Evolutionary conservation across 35 echinoderm and acorn worm species (phyloP).

Genomic region (Ptychodera flava): DNA sequence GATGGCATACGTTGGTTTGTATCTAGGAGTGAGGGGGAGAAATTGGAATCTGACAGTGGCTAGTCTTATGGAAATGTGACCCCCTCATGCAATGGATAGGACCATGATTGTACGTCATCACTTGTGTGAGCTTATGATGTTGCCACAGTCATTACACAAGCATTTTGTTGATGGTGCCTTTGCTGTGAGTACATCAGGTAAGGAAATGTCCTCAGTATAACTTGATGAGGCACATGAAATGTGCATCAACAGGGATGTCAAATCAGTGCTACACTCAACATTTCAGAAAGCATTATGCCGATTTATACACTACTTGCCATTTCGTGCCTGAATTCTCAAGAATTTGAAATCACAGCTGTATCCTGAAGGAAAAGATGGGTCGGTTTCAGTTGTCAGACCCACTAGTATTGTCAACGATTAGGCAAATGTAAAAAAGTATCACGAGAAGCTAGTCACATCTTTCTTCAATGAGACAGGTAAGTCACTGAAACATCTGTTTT

Average conservation of each 20-base stretch:
- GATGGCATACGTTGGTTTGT: conserved; percentile 40
- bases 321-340: conserved; percentile 2
- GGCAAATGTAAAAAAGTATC: not conserved
- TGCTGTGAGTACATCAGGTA: conserved; percentile 36
- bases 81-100: conserved; percentile 50
- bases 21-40: conserved; percentile 29
- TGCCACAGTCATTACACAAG: conserved; percentile 6
- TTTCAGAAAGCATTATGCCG: conserved; percentile 21
- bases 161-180: conserved; percentile 35
- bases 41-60: conserved; percentile 26
- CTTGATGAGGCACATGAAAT: conserved; percentile 72
- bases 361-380: not conserved
- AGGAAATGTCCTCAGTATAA: conserved; percentile 31
- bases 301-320: conserved; percentile 38
- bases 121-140: conserved; percentile 26
- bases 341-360: conserved; percentile 16
- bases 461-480: not conserved
- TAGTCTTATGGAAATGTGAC: conserved; percentile 13
- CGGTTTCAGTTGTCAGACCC: too few relatives aligned
- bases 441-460: not conserved
- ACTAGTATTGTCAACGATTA: not conserved
- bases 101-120: conserved; percentile 27
- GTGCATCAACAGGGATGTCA: conserved; percentile 56
- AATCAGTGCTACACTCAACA: conserved; percentile 32
- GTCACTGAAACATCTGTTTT: conserved; percentile 14